Evolutionary conservation across 2,113 vertebrate species (phyloP).

Genomic region (Microcebus jonahi): DNA sequence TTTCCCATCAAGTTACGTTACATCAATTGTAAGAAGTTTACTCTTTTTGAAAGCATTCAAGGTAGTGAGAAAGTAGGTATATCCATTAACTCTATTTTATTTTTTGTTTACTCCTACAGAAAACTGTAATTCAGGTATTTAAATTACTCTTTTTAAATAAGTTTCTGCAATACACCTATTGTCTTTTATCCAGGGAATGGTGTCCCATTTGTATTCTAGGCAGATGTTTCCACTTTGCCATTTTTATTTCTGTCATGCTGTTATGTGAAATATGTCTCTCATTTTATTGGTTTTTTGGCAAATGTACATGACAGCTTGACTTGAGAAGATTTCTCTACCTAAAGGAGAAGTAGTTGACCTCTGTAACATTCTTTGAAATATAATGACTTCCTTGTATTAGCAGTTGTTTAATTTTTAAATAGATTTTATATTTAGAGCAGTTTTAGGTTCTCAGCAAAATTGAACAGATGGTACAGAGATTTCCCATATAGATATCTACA

Average conservation of each 20-base stretch:
- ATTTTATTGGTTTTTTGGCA: neutral
- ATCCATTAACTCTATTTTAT: neutral
- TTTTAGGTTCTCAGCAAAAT: neutral
- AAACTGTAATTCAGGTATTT: neutral
- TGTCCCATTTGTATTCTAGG: neutral
- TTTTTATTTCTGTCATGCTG: neutral
- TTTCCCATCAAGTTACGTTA: neutral
- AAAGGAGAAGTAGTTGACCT: neutral
- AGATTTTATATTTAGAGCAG: neutral
- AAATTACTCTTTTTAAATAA: neutral
- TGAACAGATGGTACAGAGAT: neutral
- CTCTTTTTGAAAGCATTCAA: conserved; percentile 37
- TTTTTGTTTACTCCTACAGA: conserved; percentile 40
- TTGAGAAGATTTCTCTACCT: neutral
- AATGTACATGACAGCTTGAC: neutral
- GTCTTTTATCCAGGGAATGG: neutral
- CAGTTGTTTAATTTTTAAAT: neutral
- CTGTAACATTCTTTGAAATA: neutral
- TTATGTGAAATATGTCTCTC: neutral
- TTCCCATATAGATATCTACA: neutral
- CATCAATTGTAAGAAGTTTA: neutral
- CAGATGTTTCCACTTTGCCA: neutral
- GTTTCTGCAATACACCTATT: neutral
- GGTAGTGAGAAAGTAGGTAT: neutral
- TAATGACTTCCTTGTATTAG: neutral